Evolutionary conservation across 2,888 invertebrate species (phyloP).

Genomic region (Bombylius discolor): DNA sequence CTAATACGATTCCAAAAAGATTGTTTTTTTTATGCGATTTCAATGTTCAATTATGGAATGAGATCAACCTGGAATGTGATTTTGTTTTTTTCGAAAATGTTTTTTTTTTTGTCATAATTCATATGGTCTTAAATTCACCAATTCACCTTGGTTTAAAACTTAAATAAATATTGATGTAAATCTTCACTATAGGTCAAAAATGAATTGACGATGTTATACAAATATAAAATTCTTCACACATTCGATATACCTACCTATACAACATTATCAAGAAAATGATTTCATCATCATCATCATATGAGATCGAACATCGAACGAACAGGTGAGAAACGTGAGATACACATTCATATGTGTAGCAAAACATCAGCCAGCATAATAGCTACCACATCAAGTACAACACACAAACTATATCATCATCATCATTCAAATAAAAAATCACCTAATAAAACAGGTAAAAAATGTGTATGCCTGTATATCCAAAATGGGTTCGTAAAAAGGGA

Average conservation of each 20-base stretch:
- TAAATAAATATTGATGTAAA: neutral
- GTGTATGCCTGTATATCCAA: neutral
- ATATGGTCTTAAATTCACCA: neutral
- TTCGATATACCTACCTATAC: too few species aligned
- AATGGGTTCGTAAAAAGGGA: slow-evolving; percentile 8
- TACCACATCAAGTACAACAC: neutral
- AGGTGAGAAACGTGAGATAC: neutral
- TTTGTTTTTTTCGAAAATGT: too few species aligned
- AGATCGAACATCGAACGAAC: neutral
- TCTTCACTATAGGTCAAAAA: too few species aligned
- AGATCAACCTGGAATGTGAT: too few species aligned
- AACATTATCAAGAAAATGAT: too few species aligned
- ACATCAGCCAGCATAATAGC: too few species aligned
- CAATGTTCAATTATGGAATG: too few species aligned
- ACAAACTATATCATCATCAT: neutral
- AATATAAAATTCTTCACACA: too few species aligned
- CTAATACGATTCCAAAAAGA: too few species aligned
- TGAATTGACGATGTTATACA: too few species aligned
- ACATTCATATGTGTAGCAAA: neutral
- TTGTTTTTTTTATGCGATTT: too few species aligned
- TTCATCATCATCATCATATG: neutral
- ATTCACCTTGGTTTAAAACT: neutral
- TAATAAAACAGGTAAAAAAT: neutral
- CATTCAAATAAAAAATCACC: neutral
- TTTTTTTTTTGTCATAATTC: too few species aligned